Base-by-base conservation (phyloP, 23 tunicate genomes). In the Halocynthia roretzi region DNA sequence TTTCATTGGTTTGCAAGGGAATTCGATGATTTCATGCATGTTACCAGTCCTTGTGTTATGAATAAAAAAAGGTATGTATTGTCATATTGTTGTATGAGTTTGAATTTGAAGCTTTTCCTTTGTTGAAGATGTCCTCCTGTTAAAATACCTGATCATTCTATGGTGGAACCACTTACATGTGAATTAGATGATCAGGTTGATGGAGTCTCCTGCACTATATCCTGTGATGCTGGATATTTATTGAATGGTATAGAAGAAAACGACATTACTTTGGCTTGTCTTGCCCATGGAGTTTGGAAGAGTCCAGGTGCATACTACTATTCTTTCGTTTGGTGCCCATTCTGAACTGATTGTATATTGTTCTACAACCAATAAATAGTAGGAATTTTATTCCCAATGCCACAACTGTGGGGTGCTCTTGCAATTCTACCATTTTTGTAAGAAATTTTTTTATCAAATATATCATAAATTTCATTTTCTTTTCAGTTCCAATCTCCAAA, bases 51-150 rank as follows among this genome's bases (percentile, higher is more conserved):
- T 53, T 74, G 78, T 54, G 19, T 50, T 8, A 54, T 53, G 56
- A 74, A 74, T 54, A 17, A 54, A 12, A 74, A 74, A 56, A 74
- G 63, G 78, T 74, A 9, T 9, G 56, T 1, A 65, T 20, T 10
- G 70, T 65, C 11, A 15, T 18, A 67, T n/a, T 2, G 20, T 67
- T 17, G 17, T 10, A 23, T 11, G 12, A n/a, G 71, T n/a, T 67
- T 67, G n/a, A 23, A 67, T 67, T 67, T 19, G 2, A 11, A n/a
- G 20, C 23, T 67, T 67, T 49, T 70, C 53, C 61, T 31, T 31
- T 31, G 44, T 31, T 31, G 14, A 19, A 88, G 95, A 6, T 88
- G 95, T 78, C 70, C 81, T 8, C 80, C 83, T 55, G 61, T 88
- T 56, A 58, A 8, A 21, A 50, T 57, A 7, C 82, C 81, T 14